Evolutionary conservation across 2,888 invertebrate genomes (phyloP), one percentile per base, ranked within the genome.

Genomic region (Nesidiocoris tenuis): DNA sequence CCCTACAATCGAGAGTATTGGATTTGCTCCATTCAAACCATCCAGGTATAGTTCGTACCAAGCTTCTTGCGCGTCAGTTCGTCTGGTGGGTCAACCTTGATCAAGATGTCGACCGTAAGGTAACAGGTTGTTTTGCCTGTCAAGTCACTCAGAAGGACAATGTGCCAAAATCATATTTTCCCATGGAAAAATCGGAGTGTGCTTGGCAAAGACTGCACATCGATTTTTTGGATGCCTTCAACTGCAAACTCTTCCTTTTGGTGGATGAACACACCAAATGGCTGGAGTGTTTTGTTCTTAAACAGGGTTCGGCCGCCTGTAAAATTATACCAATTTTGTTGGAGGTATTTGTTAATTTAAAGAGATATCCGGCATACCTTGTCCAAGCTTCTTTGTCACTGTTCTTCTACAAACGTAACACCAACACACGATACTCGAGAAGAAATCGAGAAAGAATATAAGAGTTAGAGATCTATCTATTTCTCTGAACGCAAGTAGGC

Each of bases 1-100:
- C 22, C 22, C 21, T 68, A 5, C 39, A 54, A 39, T 39, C 24
- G n/a, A 17, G 12, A 3, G 67, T 67, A 17, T 25, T 39, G 17
- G 25, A 39, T 12, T 21, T 67, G 2, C 19, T 67, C 12, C 67
- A 67, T 56, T 17, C 25, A 3, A 19, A 23, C 16, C 67, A 67
- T n/a, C 16, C 54, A 16, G 67, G 67, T 12, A 39, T 67, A 54
- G 39, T 39, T 3, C 16, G 67, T 39, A 16, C n/a, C 12, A 67
- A 67, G 55, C 25, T 67, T 39, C 19, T 66, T 17, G 67, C 67
- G 3, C 1, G 67, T 1, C 19, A 18, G n/a, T 24, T 17, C 17
- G 67, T 66, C 2, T 67, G 54, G 67, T 67, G 67, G 67, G 54
- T 19, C 2, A 56, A 16, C 16, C 7, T 67, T 18, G 67, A 67